phyloP scores from a whole-genome alignment of 53 echinoderm and acorn worm genomes.

The Henricia sp. region DNA sequence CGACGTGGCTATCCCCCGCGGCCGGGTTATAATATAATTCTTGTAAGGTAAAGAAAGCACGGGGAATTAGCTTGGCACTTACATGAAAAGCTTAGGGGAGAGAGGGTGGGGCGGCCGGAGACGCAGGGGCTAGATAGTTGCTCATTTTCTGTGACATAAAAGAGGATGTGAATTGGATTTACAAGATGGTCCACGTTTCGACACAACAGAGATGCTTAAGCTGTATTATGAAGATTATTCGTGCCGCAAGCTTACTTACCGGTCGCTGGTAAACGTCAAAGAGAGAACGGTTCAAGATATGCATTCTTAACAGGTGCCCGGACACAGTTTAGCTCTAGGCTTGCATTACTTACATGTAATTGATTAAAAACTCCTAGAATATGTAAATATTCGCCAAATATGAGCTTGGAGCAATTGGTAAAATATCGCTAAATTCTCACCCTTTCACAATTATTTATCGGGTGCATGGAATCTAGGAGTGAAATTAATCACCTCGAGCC shows the following conservation, averaged over 20 bases:
- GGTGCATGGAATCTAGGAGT: no score
- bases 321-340: no score
- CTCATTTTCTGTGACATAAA: conserved; percentile 13
- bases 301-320: no score
- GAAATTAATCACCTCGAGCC: no score
- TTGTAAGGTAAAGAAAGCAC: conserved; percentile 47
- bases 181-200: not conserved
- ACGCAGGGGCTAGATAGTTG: conserved; percentile 34
- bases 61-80: conserved; percentile 38
- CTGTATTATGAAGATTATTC: conserved; percentile 31
- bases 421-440: no score
- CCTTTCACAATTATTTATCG: no score
- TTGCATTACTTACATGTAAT: no score
- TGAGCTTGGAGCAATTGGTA: no score
- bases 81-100: conserved; percentile 29
- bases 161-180: conserved; percentile 21
- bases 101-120: conserved; percentile 33
- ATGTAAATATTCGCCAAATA: not conserved
- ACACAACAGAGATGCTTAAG: not conserved
- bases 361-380: not conserved
- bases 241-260: not conserved
- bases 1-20: conserved; percentile 55
- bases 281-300: not conserved
- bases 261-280: conserved; percentile 6
- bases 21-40: conserved; percentile 56